Percentiles rank a stretch among this genome's conserved stretches.
phyloP scores from a whole-genome alignment of 2,797 vertebrate species.

The Trachurus trachurus region DNA sequence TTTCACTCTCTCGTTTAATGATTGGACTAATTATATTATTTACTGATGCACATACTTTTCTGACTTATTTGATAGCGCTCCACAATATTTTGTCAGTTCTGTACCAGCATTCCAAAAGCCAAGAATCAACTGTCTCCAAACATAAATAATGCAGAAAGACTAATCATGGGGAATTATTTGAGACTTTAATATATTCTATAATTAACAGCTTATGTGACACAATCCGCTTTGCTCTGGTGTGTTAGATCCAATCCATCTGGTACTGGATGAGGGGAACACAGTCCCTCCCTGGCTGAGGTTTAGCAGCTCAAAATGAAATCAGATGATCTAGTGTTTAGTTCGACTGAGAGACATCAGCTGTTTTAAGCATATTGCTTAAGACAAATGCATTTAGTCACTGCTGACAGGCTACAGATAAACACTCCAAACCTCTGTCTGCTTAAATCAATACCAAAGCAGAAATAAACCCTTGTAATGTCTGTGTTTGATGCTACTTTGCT shows the following conservation, averaged over 20 bases:
- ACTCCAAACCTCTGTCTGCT: constrained; percentile 1
- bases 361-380: constrained; percentile 12
- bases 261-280: constrained; percentile 5
- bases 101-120: not conserved
- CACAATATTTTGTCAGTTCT: not conserved
- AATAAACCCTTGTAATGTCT: not conserved
- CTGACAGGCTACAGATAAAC: constrained; percentile 20
- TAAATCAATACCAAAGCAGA: not conserved
- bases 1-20: too few relatives aligned
- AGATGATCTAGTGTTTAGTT: constrained; percentile 17
- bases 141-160: too few relatives aligned
- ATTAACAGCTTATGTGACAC: constrained; percentile 20
- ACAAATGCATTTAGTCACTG: not conserved
- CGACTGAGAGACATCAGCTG: not conserved
- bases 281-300: not conserved
- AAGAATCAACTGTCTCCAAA: not conserved
- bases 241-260: constrained; percentile 24
- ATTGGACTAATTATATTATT: not conserved
- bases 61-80: too few relatives aligned
- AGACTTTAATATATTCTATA: constrained; percentile 15
- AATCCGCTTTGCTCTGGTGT: constrained; percentile 19
- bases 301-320: constrained; percentile 13
- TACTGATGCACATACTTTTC: too few relatives aligned
- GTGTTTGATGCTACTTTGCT: too few relatives aligned
- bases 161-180: not conserved